phyloP scores from a whole-genome alignment of 2,888 invertebrate genomes.

The Coremacera marginata region DNA sequence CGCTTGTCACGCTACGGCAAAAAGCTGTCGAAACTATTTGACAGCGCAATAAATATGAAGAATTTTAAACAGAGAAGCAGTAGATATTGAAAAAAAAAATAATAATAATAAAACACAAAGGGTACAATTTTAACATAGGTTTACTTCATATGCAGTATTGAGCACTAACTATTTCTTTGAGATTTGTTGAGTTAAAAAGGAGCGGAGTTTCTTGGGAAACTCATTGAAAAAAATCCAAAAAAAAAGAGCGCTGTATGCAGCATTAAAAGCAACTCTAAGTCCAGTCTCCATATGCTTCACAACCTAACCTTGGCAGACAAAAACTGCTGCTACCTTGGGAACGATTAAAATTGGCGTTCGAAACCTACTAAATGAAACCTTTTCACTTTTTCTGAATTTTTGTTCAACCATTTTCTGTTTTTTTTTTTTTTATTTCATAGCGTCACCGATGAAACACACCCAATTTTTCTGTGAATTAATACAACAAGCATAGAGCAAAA shows the following conservation, averaged over 20 bases:
- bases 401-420: background rate
- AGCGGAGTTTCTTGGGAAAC: no score
- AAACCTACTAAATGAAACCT: constrained; percentile 26
- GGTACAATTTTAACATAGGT: background rate
- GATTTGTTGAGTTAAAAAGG: background rate
- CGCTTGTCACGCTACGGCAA: constrained; percentile 55
- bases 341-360: constrained; percentile 31
- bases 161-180: background rate
- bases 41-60: constrained; percentile 60
- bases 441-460: constrained; percentile 33
- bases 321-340: constrained; percentile 19
- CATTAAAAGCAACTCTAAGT: background rate
- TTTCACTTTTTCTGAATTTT: constrained; percentile 26
- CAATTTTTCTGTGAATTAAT: constrained; percentile 35
- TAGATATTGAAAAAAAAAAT: background rate
- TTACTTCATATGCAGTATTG: background rate
- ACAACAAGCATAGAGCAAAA: constrained; percentile 24
- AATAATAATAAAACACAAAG: constrained; percentile 10
- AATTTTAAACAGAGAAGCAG: background rate
- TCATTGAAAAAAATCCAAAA: background rate
- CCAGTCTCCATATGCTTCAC: background rate
- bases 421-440: background rate
- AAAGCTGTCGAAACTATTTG: constrained; percentile 64
- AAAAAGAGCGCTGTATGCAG: background rate
- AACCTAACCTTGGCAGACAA: constrained; percentile 1